Conservation (phyloP, 2,888 invertebrate genomes). For the Nomada fabriciana region DNA sequence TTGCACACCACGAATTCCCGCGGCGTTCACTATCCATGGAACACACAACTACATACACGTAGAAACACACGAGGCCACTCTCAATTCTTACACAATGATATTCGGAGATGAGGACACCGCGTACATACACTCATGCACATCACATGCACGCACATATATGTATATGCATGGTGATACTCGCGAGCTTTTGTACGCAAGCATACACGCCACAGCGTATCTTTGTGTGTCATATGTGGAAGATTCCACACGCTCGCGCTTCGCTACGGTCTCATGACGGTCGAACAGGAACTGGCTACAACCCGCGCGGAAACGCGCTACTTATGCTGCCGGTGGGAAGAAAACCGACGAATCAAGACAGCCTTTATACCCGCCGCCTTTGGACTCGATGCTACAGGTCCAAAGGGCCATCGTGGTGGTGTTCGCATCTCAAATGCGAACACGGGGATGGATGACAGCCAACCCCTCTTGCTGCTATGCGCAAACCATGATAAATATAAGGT, state of each 20-base stretch:
- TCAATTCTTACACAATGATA: slow-evolving; percentile 34
- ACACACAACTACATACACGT: slow-evolving; percentile 34
- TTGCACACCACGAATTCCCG: slow-evolving; percentile 62
- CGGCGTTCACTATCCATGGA: slow-evolving; percentile 61
- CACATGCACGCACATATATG: background rate
- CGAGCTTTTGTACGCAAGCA: background rate
- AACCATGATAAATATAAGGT: slow-evolving; percentile 38
- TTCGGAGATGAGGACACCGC: slow-evolving; percentile 35
- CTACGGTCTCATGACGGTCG: slow-evolving; percentile 72
- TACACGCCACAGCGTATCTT: slow-evolving; percentile 5
- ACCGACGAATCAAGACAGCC: slow-evolving; percentile 57
- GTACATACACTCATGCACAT: slow-evolving; percentile 12
- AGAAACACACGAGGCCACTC: slow-evolving; percentile 50
- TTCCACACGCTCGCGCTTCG: slow-evolving; percentile 57
- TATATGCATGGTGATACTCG: background rate
- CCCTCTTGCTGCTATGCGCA: slow-evolving; percentile 52
- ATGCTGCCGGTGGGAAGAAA: slow-evolving; percentile 76
- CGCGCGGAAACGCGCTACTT: slow-evolving; percentile 80
- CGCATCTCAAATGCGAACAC: slow-evolving; percentile 16
- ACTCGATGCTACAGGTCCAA: slow-evolving; percentile 53
- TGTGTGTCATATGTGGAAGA: slow-evolving; percentile 33
- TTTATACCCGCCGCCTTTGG: slow-evolving; percentile 51
- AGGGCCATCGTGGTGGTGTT: slow-evolving; percentile 47
- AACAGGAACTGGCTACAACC: slow-evolving; percentile 78
- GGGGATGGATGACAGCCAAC: slow-evolving; percentile 36